Conservation (phyloP, 2,797 vertebrate genomes). For the Micrastur ruficollis region DNA sequence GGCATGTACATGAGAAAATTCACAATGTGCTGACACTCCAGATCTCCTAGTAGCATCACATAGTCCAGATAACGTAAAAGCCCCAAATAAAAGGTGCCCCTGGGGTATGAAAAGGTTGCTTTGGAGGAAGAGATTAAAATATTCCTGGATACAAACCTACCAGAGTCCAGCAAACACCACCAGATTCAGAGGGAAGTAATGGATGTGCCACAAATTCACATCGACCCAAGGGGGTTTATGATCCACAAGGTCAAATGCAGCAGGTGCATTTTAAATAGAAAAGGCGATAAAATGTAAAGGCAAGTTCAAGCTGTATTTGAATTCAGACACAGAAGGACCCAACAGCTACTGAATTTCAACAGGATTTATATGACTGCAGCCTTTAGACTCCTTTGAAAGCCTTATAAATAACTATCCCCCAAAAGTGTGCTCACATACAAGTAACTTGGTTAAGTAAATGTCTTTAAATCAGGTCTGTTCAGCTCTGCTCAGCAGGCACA, state of each 20-base stretch:
- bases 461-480: neutral
- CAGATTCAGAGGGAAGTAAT: neutral
- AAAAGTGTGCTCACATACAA: neutral
- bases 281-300: neutral
- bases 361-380: neutral
- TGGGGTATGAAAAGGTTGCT: neutral
- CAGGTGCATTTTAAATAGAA: neutral
- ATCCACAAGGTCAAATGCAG: neutral
- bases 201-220: neutral
- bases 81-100: neutral
- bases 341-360: neutral
- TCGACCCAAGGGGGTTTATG: neutral
- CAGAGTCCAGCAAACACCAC: neutral
- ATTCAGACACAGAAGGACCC: neutral
- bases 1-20: neutral
- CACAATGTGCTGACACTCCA: neutral
- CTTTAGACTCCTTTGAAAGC: neutral
- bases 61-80: fast-evolving
- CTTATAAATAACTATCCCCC: neutral
- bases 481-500: neutral
- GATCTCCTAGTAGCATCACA: neutral
- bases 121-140: neutral
- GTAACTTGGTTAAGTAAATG: neutral
- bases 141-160: neutral
- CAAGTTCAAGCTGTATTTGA: neutral